Conservation (phyloP, 2,888 invertebrate species). For the Drosophila maculinotata region DNA sequence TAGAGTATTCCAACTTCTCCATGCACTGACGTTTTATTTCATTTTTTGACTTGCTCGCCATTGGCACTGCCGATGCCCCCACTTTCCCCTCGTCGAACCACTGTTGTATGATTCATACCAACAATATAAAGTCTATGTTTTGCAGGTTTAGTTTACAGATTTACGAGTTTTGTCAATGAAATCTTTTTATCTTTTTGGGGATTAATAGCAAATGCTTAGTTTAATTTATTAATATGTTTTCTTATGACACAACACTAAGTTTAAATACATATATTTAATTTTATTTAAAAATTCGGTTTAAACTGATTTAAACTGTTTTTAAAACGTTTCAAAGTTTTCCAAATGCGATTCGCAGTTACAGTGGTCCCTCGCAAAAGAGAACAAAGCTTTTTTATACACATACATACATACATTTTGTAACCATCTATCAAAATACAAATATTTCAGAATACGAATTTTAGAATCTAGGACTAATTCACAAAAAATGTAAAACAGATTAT, state of each 20-base stretch:
- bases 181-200: constrained; percentile 26
- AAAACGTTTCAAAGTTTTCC: constrained; percentile 18
- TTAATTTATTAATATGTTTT: constrained; percentile 25
- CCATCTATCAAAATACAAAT: too few relatives aligned
- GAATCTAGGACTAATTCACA: too few relatives aligned
- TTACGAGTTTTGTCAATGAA: constrained; percentile 36
- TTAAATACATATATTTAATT: not conserved
- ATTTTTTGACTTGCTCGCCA: constrained; percentile 55
- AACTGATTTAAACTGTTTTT: constrained; percentile 25
- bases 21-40: not conserved
- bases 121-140: constrained; percentile 70
- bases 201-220: constrained; percentile 19
- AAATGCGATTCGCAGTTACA: constrained; percentile 1
- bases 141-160: constrained; percentile 32
- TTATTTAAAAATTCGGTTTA: constrained; percentile 9
- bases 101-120: constrained; percentile 60
- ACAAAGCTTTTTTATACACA: too few relatives aligned
- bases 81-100: constrained; percentile 3
- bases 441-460: too few relatives aligned
- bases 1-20: constrained; percentile 54
- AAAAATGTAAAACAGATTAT: too few relatives aligned
- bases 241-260: constrained; percentile 1
- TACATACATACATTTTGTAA: too few relatives aligned
- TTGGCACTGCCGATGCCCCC: constrained; percentile 32
- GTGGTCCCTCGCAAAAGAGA: not conserved